These are phyloP conservation scores for Schrankia costaestrigalis DNA, from an alignment of 2,888 invertebrate genomes.

Conservation along the genomic window DNA sequence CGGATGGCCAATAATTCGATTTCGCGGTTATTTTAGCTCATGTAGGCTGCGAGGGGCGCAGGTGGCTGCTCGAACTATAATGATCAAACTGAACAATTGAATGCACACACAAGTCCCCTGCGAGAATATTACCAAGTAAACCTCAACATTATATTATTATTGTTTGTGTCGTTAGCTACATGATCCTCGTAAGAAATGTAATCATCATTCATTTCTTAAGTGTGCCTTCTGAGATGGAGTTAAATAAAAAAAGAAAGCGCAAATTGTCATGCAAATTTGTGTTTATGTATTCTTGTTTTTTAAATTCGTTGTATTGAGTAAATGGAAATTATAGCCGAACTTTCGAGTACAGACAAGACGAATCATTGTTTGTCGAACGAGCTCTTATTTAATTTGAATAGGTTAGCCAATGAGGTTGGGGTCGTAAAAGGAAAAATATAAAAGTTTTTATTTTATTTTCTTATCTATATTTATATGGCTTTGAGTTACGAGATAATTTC, in stretches of 20 bases:
- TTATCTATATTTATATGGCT: slow-evolving; percentile 5
- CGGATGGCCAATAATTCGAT: slow-evolving; percentile 70
- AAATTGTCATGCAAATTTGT: slow-evolving; percentile 65
- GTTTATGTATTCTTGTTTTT: slow-evolving; percentile 64
- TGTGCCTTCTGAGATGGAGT: slow-evolving; percentile 20
- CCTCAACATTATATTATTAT: no score
- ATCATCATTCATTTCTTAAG: slow-evolving; percentile 10
- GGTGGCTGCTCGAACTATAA: slow-evolving; percentile 57
- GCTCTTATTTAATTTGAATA: slow-evolving; percentile 53
- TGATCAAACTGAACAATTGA: slow-evolving; percentile 58
- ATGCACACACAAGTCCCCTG: slow-evolving; percentile 25
- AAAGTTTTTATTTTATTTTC: slow-evolving; percentile 20
- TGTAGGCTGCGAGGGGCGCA: slow-evolving; percentile 56
- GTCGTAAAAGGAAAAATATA: slow-evolving; percentile 15
- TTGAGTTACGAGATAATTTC: no score
- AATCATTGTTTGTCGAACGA: slow-evolving; percentile 53
- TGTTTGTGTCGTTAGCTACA: slow-evolving; percentile 2
- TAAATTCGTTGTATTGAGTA: slow-evolving; percentile 65
- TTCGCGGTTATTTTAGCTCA: slow-evolving; percentile 73
- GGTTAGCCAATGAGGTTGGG: slow-evolving; percentile 32
- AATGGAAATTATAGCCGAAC: slow-evolving; percentile 70
- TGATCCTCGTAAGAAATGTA: slow-evolving; percentile 1
- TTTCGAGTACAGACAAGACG: slow-evolving; percentile 52
- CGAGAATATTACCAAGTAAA: slow-evolving; percentile 17
- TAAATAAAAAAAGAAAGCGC: slow-evolving; percentile 32